Base-by-base conservation (phyloP, 2,113 vertebrate species). In the Epinephelus fuscoguttatus region DNA sequence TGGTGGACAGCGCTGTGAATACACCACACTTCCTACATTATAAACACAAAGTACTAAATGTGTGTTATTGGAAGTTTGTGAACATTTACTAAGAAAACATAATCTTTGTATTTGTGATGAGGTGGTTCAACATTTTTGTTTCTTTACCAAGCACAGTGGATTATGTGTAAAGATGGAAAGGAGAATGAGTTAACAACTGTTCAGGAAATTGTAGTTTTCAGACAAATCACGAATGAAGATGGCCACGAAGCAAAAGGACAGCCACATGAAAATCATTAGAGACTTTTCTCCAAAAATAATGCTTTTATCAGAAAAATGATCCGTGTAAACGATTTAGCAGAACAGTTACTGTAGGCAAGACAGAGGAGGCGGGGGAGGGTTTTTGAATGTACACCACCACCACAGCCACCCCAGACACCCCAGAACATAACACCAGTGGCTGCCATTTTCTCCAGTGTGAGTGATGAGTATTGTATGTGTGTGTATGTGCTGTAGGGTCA, bases 391-490 rank as follows among this genome's bases (percentile, higher is more conserved):
- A 95, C 95, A 96, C 93, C 95, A 52, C 27, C 13, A 40, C 40
- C 64, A 59, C 33, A 37, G 33, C 81, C 50, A 30, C n/a, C 25
- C 47, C 72, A 61, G 66, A 42, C 49, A 61, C 13, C 96, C 95
- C 94, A 93, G 95, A 97, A 97, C 94, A 96, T 94, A 96, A 97
- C 96, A 97, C 97, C 96, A 91, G 94, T 94, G 89, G 92, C 95
- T 95, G 96, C 96, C 96, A 94, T 96, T 95, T 92, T 94, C 95
- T 37, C 92, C 89, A 94, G 94, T 88, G 91, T 73, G 94, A 95
- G 92, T 95, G 94, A 96, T 94, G 95, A 96, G 95, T 94, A 77
- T 87, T 93, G 94, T 91, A 92, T 85, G 74, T 90, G 55, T 73
- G 82, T 80, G 61, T 80, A 50, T 82, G 69, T 67, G 71, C 47